Conservation (phyloP, 2,113 vertebrate genomes). For the Nothoprocta perdicaria region DNA sequence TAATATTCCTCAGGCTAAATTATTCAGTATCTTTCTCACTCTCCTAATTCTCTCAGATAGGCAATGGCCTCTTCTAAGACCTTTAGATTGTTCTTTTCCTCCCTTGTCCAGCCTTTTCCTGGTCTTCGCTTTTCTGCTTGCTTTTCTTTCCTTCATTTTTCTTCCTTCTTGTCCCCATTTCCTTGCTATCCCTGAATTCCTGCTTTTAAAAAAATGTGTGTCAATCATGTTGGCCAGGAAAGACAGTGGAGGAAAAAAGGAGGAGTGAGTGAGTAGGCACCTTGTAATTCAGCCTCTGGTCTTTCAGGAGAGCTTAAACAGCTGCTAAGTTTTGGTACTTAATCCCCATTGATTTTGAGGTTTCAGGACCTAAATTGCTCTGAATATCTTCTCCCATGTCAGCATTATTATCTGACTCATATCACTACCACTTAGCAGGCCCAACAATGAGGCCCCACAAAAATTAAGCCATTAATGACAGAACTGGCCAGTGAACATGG, state of each 20-base stretch:
- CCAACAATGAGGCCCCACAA: neutral
- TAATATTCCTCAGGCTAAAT: neutral
- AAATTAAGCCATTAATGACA: neutral
- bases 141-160: neutral
- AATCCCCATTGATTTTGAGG: slow-evolving; percentile 32
- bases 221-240: neutral
- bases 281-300: neutral
- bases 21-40: neutral
- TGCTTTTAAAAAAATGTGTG: neutral
- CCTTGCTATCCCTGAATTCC: neutral
- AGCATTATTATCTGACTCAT: neutral
- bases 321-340: slow-evolving; percentile 31
- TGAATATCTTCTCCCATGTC: neutral
- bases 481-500: neutral
- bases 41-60: neutral
- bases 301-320: slow-evolving; percentile 43
- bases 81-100: neutral
- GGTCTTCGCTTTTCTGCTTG: neutral
- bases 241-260: neutral
- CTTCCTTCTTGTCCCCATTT: neutral
- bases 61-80: neutral
- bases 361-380: slow-evolving; percentile 28
- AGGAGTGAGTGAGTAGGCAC: neutral
- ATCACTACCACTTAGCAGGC: neutral
- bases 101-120: neutral